These are phyloP conservation scores for Oriolus oriolus DNA, from an alignment of 2,113 vertebrate species.

Conservation along the genomic window DNA sequence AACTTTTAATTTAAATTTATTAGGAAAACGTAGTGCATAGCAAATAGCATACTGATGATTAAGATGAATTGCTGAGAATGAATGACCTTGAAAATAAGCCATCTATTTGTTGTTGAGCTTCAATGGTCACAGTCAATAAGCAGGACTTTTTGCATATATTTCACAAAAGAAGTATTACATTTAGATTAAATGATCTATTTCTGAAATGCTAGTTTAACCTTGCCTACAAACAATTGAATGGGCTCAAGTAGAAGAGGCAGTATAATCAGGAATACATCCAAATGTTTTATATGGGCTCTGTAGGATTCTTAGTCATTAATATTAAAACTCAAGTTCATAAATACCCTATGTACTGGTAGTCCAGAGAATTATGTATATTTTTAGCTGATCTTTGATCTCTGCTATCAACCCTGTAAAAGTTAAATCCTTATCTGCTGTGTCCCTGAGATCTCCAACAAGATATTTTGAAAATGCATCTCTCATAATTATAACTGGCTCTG, in stretches of 20 bases:
- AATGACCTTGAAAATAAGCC: not conserved
- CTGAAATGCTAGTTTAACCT: not conserved
- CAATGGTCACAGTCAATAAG: not conserved
- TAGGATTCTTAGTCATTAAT: not conserved
- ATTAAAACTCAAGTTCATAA: not conserved
- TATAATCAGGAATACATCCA: not conserved
- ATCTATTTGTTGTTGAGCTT: not conserved
- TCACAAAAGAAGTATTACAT: not conserved
- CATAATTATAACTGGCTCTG: not conserved
- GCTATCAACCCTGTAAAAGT: not conserved
- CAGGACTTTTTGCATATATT: not conserved
- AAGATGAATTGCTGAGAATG: not conserved
- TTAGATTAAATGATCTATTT: not conserved
- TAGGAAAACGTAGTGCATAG: not conserved
- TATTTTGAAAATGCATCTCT: not conserved
- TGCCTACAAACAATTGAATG: not conserved
- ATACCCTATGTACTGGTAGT: not conserved
- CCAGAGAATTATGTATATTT: not conserved
- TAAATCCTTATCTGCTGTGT: not conserved
- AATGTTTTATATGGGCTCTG: not conserved
- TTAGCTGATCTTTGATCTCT: not conserved
- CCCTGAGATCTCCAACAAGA: not conserved
- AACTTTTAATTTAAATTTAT: not conserved
- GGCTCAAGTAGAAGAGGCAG: not conserved
- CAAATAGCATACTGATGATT: not conserved